These are phyloP conservation scores for Adineta ricciae DNA, from an alignment of 2,888 invertebrate species.

Conservation along the genomic window DNA sequence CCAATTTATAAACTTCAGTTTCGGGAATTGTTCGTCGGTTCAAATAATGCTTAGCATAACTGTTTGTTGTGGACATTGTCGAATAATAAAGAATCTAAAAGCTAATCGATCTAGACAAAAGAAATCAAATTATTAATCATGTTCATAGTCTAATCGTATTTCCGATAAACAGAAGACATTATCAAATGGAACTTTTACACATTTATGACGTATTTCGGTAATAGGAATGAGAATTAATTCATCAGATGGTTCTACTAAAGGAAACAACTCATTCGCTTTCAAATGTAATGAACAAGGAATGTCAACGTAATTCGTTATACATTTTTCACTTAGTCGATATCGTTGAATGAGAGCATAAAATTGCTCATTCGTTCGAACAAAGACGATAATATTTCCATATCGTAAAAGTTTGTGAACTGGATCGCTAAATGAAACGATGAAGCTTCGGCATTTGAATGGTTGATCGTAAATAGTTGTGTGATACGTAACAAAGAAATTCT, in stretches of 20 bases:
- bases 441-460: not conserved
- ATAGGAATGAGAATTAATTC: not conserved
- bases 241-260: not conserved
- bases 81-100: not conserved
- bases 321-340: not conserved
- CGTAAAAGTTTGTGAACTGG: not conserved
- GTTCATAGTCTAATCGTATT: no score
- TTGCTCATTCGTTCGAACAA: not conserved
- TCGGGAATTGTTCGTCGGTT: not conserved
- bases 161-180: not conserved
- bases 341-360: not conserved
- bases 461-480: not conserved
- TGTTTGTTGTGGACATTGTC: not conserved
- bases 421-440: not conserved
- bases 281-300: not conserved
- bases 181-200: not conserved
- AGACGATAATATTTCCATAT: not conserved
- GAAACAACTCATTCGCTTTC: not conserved
- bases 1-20: not conserved
- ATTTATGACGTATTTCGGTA: not conserved
- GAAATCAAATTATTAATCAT: not conserved
- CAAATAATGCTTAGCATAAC: not conserved
- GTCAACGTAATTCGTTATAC: not conserved
- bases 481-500: not conserved
- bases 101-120: not conserved